Evolutionary conservation across 2,113 vertebrate genomes (phyloP), one percentile per base, ranked within the genome.

Genomic region (Budorcas taxicolor): DNA sequence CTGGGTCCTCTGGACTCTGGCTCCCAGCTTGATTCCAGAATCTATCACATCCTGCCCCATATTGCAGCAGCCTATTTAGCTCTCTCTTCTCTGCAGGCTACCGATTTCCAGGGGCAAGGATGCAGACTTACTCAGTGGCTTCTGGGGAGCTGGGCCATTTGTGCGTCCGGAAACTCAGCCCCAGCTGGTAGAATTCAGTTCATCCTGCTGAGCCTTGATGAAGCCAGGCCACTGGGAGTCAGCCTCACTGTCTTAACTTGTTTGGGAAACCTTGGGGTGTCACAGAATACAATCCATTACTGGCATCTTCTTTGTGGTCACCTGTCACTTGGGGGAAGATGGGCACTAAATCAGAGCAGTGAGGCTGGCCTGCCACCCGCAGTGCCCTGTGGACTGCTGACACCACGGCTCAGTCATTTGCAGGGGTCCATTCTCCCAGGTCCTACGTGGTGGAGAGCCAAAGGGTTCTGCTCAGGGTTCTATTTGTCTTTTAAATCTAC

Each of bases 211-310:
- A 27, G 11, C 31, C 50, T 33, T 1, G 2, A 6, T 55, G 80
- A 74, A 80, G 62, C 55, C 40, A 23, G 83, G 60, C 47, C 50
- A 4, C 47, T 40, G 71, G n/a, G 78, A 80, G 47, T 83, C 58
- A n/a, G 78, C 53, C 60, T 95, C 23, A 11, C 87, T 78, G 55
- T 97, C 87, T 83, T 82, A 40, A 81, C 90, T 82, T 85, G 55
- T 96, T 97, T 90, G 52, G 85, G 50, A 91, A 78, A 40, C 33
- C 16, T 78, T 27, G 55, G 83, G 14, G 33, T 53, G 80, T 89
- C 80, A 14, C 15, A 29, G 95, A 71, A 43, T 45, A 27, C 90
- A 93, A 76, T 27, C 52, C 45, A 36, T 87, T 33, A 8, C 71
- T 55, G 52, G 50, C 62, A 58, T 87, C 36, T 92, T 94, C 25